Conservation (phyloP, 1,140 invertebrate species). For the Eubasilissa regina region DNA sequence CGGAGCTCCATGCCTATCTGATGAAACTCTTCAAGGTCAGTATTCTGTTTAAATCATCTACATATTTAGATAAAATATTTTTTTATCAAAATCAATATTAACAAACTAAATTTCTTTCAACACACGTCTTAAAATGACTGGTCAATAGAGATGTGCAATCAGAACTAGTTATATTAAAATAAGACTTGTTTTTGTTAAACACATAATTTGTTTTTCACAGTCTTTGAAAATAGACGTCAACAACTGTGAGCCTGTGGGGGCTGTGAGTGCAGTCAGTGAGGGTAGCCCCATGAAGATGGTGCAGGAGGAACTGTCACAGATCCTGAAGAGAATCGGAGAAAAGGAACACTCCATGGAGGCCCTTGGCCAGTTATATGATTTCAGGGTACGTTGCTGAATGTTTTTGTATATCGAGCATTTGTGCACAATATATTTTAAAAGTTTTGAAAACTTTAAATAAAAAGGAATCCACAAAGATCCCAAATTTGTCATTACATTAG, state of each 20-base stretch:
- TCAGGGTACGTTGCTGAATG: constrained; percentile 69
- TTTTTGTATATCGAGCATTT: too few species aligned
- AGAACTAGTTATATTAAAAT: too few species aligned
- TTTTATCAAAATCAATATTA: too few species aligned
- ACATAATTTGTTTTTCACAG: constrained; percentile 59
- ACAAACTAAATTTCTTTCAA: too few species aligned
- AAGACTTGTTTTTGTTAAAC: not conserved
- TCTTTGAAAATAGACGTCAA: constrained; percentile 67
- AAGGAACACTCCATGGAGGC: constrained; percentile 92
- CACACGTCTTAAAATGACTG: too few species aligned
- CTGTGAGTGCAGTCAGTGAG: constrained; percentile 53
- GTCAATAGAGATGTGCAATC: too few species aligned
- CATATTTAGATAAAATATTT: too few species aligned
- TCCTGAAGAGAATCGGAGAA: constrained; percentile 93
- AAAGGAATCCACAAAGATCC: too few species aligned
- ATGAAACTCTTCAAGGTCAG: constrained; percentile 82
- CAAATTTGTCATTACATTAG: too few species aligned
- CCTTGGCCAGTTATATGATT: constrained; percentile 89
- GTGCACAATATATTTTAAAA: too few species aligned
- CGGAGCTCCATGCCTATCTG: constrained; percentile 87
- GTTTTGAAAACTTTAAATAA: too few species aligned
- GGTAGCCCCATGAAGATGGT: constrained; percentile 71
- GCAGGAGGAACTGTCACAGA: constrained; percentile 89
- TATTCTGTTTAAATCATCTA: not conserved
- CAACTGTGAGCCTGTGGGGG: not conserved